Percentiles rank a stretch among this genome's conserved stretches.
Evolutionary conservation across 1,140 invertebrate species (phyloP).

Genomic region (Calosoma granatense): DNA sequence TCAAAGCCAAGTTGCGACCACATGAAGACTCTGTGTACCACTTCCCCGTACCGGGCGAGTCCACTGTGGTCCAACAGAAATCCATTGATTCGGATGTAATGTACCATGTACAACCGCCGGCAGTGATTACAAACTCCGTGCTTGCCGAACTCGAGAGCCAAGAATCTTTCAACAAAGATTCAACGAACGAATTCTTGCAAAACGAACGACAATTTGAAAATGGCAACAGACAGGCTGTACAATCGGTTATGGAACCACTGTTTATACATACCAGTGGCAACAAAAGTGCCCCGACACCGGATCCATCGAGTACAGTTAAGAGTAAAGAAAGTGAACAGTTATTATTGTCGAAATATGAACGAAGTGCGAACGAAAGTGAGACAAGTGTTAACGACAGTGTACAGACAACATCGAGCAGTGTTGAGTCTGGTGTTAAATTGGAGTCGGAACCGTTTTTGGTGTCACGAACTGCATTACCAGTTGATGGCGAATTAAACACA

Average conservation of each 20-base stretch:
- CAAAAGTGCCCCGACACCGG: neutral
- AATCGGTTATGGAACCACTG: neutral
- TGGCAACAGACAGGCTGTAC: conserved; percentile 4
- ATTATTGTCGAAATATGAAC: conserved; percentile 11
- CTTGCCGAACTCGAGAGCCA: conserved; percentile 31
- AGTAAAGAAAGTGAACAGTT: conserved; percentile 31
- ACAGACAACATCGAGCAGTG: neutral
- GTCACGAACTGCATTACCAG: conserved; percentile 18
- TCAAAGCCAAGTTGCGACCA: conserved; percentile 47
- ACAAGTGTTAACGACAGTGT: neutral
- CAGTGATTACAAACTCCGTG: conserved; percentile 20
- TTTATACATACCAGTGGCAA: neutral
- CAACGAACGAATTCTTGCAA: conserved; percentile 16
- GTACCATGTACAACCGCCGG: conserved; percentile 20
- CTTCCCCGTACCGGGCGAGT: conserved; percentile 24
- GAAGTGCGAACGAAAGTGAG: neutral
- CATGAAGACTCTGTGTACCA: conserved; percentile 29
- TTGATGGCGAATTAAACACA: neutral
- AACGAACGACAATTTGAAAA: conserved; percentile 16
- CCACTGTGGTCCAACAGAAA: conserved; percentile 23
- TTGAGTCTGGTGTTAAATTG: conserved; percentile 6
- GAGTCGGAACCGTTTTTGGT: conserved; percentile 24
- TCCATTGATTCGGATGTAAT: conserved; percentile 31
- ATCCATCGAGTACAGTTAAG: no score
- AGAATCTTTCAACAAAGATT: conserved; percentile 17